phyloP scores from a whole-genome alignment of 2,797 vertebrate genomes.

The Sciurus vulgaris region DNA sequence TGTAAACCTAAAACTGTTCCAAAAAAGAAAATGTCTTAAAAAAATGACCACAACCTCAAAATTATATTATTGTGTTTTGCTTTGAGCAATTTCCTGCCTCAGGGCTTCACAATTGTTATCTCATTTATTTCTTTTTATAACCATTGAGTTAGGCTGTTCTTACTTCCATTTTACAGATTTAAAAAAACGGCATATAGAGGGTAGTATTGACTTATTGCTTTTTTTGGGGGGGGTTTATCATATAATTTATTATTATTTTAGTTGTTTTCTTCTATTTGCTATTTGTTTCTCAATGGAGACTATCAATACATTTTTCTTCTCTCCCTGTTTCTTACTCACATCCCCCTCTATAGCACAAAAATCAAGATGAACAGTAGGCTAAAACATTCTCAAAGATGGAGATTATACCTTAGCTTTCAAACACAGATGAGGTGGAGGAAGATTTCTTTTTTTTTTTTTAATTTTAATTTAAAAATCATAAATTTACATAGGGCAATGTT shows the following conservation, averaged over 20 bases:
- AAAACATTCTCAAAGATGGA: not conserved
- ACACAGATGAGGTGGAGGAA: not conserved
- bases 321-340: not conserved
- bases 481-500: too few relatives aligned
- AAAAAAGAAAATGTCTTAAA: not conserved
- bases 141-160: conserved; percentile 36
- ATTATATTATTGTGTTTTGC: not conserved
- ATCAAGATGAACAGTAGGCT: not conserved
- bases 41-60: conserved; percentile 15
- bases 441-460: too few relatives aligned
- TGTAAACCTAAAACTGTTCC: not conserved
- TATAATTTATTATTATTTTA: conserved; percentile 7
- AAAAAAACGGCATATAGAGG: not conserved
- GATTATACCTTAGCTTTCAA: not conserved
- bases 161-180: conserved; percentile 1
- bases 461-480: too few relatives aligned
- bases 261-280: not conserved
- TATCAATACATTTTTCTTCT: not conserved
- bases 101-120: not conserved
- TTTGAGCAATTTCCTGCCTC: not conserved
- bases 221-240: not conserved
- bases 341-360: not conserved
- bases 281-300: not conserved
- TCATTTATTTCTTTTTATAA: conserved; percentile 30
- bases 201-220: conserved; percentile 38